Conservation (phyloP, 2,888 invertebrate species). For the Pristionchus maxplancki region DNA sequence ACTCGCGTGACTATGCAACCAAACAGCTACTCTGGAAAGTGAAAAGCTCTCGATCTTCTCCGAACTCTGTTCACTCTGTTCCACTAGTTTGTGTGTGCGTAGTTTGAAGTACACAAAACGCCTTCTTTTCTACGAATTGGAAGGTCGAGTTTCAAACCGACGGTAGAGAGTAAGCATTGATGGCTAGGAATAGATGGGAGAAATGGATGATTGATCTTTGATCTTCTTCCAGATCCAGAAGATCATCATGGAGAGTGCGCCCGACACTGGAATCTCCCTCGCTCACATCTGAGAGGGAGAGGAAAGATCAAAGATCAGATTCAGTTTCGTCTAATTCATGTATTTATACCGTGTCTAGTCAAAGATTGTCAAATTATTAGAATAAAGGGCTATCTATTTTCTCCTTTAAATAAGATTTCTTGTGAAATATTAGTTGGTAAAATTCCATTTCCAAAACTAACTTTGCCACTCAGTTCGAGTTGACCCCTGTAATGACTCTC, state of each 20-base stretch:
- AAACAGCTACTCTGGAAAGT: background rate
- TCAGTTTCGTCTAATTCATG: background rate
- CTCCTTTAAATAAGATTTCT: background rate
- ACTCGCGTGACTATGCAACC: constrained; percentile 2
- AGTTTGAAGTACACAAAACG: constrained; percentile 14
- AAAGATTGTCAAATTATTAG: background rate
- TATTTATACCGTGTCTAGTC: background rate
- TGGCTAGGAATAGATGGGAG: background rate
- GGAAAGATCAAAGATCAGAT: constrained; percentile 19
- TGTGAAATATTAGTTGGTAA: too few relatives aligned
- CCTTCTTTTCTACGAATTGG: background rate
- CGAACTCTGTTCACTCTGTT: constrained; percentile 9
- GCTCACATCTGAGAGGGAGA: constrained; percentile 34
- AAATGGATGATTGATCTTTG: background rate
- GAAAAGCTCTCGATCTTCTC: background rate
- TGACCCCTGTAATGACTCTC: background rate
- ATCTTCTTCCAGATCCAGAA: constrained; percentile 78
- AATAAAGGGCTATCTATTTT: background rate
- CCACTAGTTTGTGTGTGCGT: constrained; percentile 23
- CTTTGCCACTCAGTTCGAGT: background rate
- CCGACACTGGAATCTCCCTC: constrained; percentile 80
- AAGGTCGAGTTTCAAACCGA: constrained; percentile 36
- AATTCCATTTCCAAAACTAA: background rate
- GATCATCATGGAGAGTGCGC: constrained; percentile 82
- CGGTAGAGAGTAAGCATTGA: background rate